Conservation (phyloP, 92 coral and sea anemone species). For the Actinernus sp. region DNA sequence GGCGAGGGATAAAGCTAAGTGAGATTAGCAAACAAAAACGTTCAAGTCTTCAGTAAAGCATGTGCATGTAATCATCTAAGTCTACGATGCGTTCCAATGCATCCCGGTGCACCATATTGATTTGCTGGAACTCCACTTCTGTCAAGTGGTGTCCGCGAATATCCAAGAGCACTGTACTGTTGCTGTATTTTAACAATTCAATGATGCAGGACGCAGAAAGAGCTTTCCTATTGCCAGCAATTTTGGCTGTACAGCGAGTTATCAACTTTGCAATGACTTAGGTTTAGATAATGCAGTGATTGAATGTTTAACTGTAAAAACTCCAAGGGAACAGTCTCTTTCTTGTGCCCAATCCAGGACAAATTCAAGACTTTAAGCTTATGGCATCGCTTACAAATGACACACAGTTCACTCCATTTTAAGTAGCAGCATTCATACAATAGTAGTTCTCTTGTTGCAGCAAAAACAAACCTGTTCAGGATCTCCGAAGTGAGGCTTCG, state of each 20-base stretch:
- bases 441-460: conserved; percentile 8
- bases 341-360: conserved; percentile 8
- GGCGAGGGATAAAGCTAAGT: too few relatives aligned
- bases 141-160: conserved; percentile 22
- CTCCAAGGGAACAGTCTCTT: conserved; percentile 10
- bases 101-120: conserved; percentile 11
- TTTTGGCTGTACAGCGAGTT: background rate
- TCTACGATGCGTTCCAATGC: conserved; percentile 14
- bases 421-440: conserved; percentile 2
- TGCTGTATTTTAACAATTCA: conserved; percentile 9
- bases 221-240: conserved; percentile 23
- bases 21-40: too few relatives aligned
- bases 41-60: too few relatives aligned
- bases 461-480: conserved; percentile 15
- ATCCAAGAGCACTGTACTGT: conserved; percentile 13
- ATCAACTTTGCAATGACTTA: background rate
- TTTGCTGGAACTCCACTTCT: conserved; percentile 5
- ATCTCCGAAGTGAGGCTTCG: conserved; percentile 17
- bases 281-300: background rate
- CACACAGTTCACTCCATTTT: conserved; percentile 11
- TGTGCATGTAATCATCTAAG: conserved; percentile 3
- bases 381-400: conserved; percentile 6
- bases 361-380: conserved; percentile 1
- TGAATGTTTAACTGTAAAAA: conserved; percentile 4
- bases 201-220: conserved; percentile 1